Base-by-base conservation (phyloP, 2,113 vertebrate genomes). In the Bos javanicus region DNA sequence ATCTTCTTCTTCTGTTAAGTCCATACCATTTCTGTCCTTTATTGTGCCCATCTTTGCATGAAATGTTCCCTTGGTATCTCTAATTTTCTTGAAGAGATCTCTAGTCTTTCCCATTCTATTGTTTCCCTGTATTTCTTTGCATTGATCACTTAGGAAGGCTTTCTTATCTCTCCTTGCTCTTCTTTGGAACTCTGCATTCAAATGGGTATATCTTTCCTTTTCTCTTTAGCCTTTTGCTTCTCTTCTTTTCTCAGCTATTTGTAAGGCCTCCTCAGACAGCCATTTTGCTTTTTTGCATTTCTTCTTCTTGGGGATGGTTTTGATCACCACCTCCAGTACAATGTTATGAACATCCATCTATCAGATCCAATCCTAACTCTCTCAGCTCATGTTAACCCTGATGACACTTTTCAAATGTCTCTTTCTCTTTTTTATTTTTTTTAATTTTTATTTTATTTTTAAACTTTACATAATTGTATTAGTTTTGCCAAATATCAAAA, bases 261-360 rank as follows among this genome's bases (percentile, higher is more conserved):
- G 8, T 11, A 71, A 71, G n/a, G 9, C 17, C n/a, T 21, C 17
- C 17, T 36, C 64, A 36, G n/a, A 36, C n/a, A 71, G n/a, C 17
- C n/a, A 71, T 11, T 71, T 11, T 71, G n/a, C n/a, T 8, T 71
- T 71, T 71, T 36, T 71, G n/a, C n/a, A 36, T 71, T 71, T 71
- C 33, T 71, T 17, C 30, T 64, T 36, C 8, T 1, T 0, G 4
- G 17, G 17, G n/a, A 71, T 36, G 17, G 9, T 21, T 71, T 36
- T 36, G n/a, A 71, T 36, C n/a, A 21, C 17, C 9, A 0, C 64
- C n/a, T 71, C 9, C 64, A 36, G 8, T 36, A 21, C n/a, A 36
- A 6, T 71, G 4, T 36, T 6, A 71, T 0, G 0, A 23, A 71
- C 8, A 36, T 71, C 64, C 64, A 6, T 71, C n/a, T 11, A 3